A percentile compares a stretch with the other conserved stretches of the same genome.
phyloP scores from a whole-genome alignment of 2,888 invertebrate genomes.

The Drosophila koepferae region DNA sequence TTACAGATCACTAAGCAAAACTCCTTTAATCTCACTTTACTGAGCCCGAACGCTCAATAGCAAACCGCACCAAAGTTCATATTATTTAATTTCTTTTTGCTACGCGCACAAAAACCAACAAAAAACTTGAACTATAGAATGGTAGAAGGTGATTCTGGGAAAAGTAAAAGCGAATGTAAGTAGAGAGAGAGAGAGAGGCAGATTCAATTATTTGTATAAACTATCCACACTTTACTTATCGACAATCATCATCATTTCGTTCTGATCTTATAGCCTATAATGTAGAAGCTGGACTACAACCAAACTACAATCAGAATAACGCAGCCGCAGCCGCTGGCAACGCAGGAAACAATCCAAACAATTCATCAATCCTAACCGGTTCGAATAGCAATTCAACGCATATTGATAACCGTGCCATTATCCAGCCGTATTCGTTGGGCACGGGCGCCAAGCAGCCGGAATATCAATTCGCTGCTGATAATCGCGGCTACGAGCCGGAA shows the following conservation, averaged over 20 bases:
- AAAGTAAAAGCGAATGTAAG: conserved; percentile 92
- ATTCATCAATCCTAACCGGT: conserved; percentile 48
- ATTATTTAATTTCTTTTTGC: conserved; percentile 60
- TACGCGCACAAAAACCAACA: conserved; percentile 82
- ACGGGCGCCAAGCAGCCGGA: conserved; percentile 79
- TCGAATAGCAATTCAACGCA: conserved; percentile 44
- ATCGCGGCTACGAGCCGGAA: conserved; percentile 80
- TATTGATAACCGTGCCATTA: conserved; percentile 82
- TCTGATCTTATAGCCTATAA: conserved; percentile 89
- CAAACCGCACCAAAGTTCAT: conserved; percentile 36
- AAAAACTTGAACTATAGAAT: conserved; percentile 90
- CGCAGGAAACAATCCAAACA: conserved; percentile 85
- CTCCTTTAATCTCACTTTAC: conserved; percentile 53
- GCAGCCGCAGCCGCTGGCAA: conserved; percentile 67
- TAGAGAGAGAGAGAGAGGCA: conserved; percentile 52
- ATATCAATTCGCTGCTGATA: conserved; percentile 80
- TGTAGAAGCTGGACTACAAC: conserved; percentile 93
- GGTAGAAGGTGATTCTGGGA: conserved; percentile 95
- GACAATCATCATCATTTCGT: too few species aligned
- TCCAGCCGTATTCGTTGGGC: conserved; percentile 83
- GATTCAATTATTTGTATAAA: too few species aligned
- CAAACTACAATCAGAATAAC: conserved; percentile 90
- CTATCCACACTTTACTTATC: too few species aligned
- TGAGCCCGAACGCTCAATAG: conserved; percentile 44
- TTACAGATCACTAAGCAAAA: conserved; percentile 74